Evolutionary conservation across 1,140 invertebrate species (phyloP), one percentile per base, ranked within the genome.

Genomic region (Macrostomum lignano): DNA sequence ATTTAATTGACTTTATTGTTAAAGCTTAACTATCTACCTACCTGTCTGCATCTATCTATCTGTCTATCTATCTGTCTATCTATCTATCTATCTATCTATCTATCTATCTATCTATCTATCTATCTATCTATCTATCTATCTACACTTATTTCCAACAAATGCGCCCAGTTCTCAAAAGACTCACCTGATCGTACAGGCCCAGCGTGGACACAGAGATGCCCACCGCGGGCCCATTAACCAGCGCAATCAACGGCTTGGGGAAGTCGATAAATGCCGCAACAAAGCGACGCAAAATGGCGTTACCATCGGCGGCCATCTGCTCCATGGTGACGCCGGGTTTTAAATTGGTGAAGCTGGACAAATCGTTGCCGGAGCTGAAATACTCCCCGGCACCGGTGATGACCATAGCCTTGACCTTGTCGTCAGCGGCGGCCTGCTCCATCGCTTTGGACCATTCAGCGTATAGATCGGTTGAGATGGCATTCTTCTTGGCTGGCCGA

Each of bases 181-280:
- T 81, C 17, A 88, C 70, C 29, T 73, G 61, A 62, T 94, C 84
- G 65, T 69, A 88, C 1, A 91, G 59, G 7, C 67, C 67, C 14
- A 81, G 52, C 1, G 70, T 67, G 6, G 81, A 88, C 1, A 71
- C 70, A 30, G 69, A 70, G 40, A 93, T 69, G 13, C 86, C 86
- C 38, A 88, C 66, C n/a, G 81, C 77, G 30, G 75, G 77, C 21
- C 81, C 84, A 66, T 93, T 84, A 1, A 93, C 69, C 25, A 84
- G 55, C 22, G 69, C 74, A 36, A 91, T 65, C 25, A 94, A 47
- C 13, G 82, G 62, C 55, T 93, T 93, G 0, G 76, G 72, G 49
- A 75, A 84, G 37, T 68, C 64, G 40, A 93, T 79, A 41, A 84
- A 69, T 2, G 71, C 59, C 39, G 65, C 59, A 7, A 86, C 64